phyloP scores from a whole-genome alignment of 2,888 invertebrate genomes.

The Scaptomyza reducta region DNA sequence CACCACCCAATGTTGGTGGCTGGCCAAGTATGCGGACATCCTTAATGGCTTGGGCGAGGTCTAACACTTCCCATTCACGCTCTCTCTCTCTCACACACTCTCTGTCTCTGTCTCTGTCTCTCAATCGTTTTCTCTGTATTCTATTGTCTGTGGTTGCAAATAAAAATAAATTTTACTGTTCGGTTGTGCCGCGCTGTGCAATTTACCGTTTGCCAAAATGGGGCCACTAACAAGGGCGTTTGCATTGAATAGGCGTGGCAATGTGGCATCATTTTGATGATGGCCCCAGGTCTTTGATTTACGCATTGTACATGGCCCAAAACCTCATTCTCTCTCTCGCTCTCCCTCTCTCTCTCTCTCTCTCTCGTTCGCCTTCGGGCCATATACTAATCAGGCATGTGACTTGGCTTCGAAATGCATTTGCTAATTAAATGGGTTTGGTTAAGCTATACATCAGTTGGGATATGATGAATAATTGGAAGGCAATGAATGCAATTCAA shows the following conservation, averaged over 20 bases:
- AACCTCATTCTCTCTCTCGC: neutral
- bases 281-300: conserved; percentile 15
- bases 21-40: conserved; percentile 28
- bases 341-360: neutral
- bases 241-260: conserved; percentile 31
- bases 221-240: conserved; percentile 21
- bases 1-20: conserved; percentile 17
- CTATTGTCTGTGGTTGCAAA: conserved; percentile 16
- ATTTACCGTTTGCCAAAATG: conserved; percentile 12
- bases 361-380: neutral
- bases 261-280: conserved; percentile 5
- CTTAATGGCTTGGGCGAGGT: conserved; percentile 12
- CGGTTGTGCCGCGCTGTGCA: conserved; percentile 19
- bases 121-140: neutral
- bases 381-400: neutral
- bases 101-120: neutral
- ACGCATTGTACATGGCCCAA: conserved; percentile 9
- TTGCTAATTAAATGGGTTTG: conserved; percentile 35
- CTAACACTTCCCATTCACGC: neutral
- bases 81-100: neutral
- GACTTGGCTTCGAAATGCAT: conserved; percentile 31
- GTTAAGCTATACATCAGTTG: neutral
- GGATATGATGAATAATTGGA: conserved; percentile 30
- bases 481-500: neutral
- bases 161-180: conserved; percentile 33